Evolutionary conservation across 2,888 invertebrate species (phyloP).

Genomic region (Metacarcinus magister): DNA sequence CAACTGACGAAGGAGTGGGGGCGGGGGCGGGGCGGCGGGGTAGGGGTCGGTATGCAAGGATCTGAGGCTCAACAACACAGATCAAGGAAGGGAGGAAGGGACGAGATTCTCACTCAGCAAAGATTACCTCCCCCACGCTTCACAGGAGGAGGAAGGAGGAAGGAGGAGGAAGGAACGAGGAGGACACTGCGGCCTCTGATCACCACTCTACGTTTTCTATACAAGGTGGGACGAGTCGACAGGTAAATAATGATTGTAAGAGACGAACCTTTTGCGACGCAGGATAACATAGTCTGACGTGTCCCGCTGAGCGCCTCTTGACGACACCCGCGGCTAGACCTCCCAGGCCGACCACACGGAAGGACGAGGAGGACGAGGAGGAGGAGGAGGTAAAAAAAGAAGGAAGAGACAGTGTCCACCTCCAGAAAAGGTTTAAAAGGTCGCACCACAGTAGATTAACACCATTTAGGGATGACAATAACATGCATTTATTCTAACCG

Average conservation of each 20-base stretch:
- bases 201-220: constrained; percentile 8
- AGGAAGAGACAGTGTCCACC: neutral
- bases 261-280: neutral
- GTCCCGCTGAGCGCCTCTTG: neutral
- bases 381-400: neutral
- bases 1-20: neutral
- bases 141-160: constrained; percentile 7
- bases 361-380: neutral
- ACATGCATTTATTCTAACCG: too few relatives aligned
- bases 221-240: constrained; percentile 18
- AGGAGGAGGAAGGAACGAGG: neutral
- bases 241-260: constrained; percentile 16
- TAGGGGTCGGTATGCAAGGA: neutral
- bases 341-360: constrained; percentile 36
- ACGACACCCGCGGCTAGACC: neutral
- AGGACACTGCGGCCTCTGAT: neutral
- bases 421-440: too few relatives aligned
- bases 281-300: neutral
- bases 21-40: neutral
- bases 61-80: neutral
- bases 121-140: neutral
- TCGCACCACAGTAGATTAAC: too few relatives aligned
- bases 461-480: too few relatives aligned
- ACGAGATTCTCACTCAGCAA: neutral
- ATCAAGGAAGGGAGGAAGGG: neutral